Evolutionary conservation across 2,113 vertebrate genomes (phyloP), one percentile per base, ranked within the genome.

Genomic region (Silurus meridionalis): DNA sequence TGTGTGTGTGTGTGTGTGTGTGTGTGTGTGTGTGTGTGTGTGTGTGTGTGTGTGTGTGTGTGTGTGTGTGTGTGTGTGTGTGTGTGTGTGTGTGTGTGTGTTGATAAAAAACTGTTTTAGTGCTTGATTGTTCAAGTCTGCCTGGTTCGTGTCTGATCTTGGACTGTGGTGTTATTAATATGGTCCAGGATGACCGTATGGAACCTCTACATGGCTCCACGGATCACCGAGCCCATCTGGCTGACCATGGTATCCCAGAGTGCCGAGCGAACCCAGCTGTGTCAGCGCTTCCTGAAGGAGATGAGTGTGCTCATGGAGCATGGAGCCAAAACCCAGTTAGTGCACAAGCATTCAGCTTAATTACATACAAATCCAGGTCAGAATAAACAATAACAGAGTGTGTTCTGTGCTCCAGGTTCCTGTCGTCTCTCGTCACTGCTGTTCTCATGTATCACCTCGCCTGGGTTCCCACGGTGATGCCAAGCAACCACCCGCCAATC

Each of bases 401-500:
- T 57, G 19, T 67, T 85, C 8, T 80, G 48, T 78, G 60, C 13
- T n/a, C 8, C 14, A 97, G 97, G 92, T 97, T 97, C 83, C 95
- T 97, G 85, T 94, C 96, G 83, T 96, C 96, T 87, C 92, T 97
- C 57, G 90, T 97, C 87, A 97, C 97, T 0, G 97, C 96, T 0
- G 96, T 97, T 86, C 92, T 97, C 89, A 97, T 95, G 0, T 95
- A 97, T 86, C 96, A 97, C 82, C 92, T 97, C 91, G 96, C 96
- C 72, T 97, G 96, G 97, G 96, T 97, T 5, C 95, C 97, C 23
- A 97, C 97, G 0, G 97, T 97, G 77, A 97, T 96, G 96, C 97
- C 97, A 0, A 93, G 96, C 81, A 96, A 96, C 86, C 96, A 96
- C 83, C 96, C 94, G 71, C 95, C 96, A 52, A 89, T 95, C 85